Conservation (phyloP, 2,113 vertebrate species). For the Coptodon rendalli region DNA sequence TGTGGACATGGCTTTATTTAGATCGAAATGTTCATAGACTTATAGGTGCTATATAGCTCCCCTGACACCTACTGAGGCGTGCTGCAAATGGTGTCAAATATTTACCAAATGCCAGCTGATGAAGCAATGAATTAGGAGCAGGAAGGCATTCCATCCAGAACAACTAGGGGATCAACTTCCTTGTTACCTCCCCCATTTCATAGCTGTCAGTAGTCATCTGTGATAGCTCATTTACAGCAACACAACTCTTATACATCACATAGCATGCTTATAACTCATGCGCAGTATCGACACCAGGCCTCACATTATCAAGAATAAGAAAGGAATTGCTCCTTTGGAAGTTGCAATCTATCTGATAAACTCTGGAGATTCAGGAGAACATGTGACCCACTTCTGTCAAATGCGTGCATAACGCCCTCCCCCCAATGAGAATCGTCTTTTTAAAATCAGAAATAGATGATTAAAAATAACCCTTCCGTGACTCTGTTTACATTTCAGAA, state of each 20-base stretch:
- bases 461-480: neutral
- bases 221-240: conserved; percentile 48
- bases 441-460: neutral
- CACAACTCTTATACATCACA: conserved; percentile 45
- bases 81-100: conserved; percentile 33
- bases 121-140: conserved; percentile 25
- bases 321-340: neutral
- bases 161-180: conserved; percentile 23
- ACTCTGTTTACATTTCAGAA: neutral
- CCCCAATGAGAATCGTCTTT: neutral
- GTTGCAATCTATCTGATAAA: conserved; percentile 7
- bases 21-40: conserved; percentile 2
- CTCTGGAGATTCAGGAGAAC: conserved; percentile 20
- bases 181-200: neutral
- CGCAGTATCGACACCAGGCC: neutral
- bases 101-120: conserved; percentile 43
- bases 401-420: neutral
- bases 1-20: conserved; percentile 1
- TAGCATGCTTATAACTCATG: conserved; percentile 5
- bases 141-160: conserved; percentile 20
- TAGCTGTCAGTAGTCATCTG: conserved; percentile 38
- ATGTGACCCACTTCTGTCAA: conserved; percentile 55
- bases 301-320: conserved; percentile 7
- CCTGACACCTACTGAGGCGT: neutral
- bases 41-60: neutral